phyloP scores from a whole-genome alignment of 2,888 invertebrate genomes.

The Plutella xylostella region DNA sequence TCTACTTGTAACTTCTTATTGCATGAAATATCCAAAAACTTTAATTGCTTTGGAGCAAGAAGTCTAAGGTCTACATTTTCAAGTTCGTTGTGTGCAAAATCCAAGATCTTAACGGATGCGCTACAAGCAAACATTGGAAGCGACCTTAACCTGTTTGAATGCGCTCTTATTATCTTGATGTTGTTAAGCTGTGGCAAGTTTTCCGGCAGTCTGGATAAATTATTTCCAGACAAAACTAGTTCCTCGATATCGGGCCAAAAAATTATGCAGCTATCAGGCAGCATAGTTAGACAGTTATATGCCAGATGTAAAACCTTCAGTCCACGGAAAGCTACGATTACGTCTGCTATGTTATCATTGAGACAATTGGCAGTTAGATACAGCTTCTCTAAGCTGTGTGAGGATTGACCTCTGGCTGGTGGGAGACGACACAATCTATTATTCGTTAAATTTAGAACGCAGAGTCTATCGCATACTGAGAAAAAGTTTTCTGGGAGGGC shows the following conservation, averaged over 20 bases:
- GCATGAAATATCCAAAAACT: slow-evolving; percentile 87
- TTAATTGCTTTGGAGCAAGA: slow-evolving; percentile 83
- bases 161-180: slow-evolving; percentile 80
- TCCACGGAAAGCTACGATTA: slow-evolving; percentile 73
- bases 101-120: slow-evolving; percentile 80
- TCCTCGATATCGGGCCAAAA: slow-evolving; percentile 87
- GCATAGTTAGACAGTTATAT: slow-evolving; percentile 79
- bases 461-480: slow-evolving; percentile 72
- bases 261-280: slow-evolving; percentile 80
- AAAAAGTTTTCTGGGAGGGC: slow-evolving; percentile 83
- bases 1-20: slow-evolving; percentile 86
- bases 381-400: slow-evolving; percentile 73
- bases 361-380: slow-evolving; percentile 83
- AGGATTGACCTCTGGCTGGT: slow-evolving; percentile 70
- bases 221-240: slow-evolving; percentile 84
- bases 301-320: slow-evolving; percentile 80
- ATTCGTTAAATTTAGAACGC: slow-evolving; percentile 81
- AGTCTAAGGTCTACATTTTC: slow-evolving; percentile 82
- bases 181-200: slow-evolving; percentile 78
- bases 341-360: slow-evolving; percentile 76
- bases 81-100: slow-evolving; percentile 87
- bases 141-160: slow-evolving; percentile 82
- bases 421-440: slow-evolving; percentile 80
- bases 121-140: slow-evolving; percentile 83
- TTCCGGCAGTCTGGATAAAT: slow-evolving; percentile 80